Percentiles rank a stretch among this genome's conserved stretches.
phyloP scores from a whole-genome alignment of 1,140 invertebrate species.

The Semibalanus balanoides region DNA sequence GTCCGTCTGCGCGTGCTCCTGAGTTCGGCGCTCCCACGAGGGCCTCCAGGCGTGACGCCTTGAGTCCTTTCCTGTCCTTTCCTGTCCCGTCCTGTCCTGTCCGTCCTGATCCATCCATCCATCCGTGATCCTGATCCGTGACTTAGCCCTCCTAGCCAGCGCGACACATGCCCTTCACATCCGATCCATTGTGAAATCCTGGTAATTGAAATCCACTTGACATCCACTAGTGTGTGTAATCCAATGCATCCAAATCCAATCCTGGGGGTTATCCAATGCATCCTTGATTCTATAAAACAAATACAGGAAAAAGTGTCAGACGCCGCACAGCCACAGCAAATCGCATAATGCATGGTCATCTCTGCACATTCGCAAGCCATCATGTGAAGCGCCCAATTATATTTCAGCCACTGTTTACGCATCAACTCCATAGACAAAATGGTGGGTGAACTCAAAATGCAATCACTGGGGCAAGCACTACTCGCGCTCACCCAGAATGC shows the following conservation, averaged over 20 bases:
- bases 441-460: no score
- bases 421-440: no score
- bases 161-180: not conserved
- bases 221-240: not conserved
- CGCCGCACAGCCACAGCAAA: conserved; percentile 19
- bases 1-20: not conserved
- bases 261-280: not conserved
- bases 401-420: no score
- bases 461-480: no score
- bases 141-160: not conserved
- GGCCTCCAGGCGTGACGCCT: not conserved
- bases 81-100: not conserved
- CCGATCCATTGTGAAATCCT: not conserved
- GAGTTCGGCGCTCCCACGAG: no score
- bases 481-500: no score
- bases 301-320: conserved; percentile 10
- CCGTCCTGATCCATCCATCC: not conserved
- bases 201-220: not conserved
- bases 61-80: no score
- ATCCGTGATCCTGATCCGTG: not conserved
- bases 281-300: conserved; percentile 2
- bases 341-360: no score
- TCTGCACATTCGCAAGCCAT: no score
- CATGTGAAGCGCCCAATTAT: no score
- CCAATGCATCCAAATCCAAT: conserved; percentile 2